These are phyloP conservation scores for Mesorhabditis belari DNA, from an alignment of 2,888 invertebrate genomes.

Conservation along the genomic window DNA sequence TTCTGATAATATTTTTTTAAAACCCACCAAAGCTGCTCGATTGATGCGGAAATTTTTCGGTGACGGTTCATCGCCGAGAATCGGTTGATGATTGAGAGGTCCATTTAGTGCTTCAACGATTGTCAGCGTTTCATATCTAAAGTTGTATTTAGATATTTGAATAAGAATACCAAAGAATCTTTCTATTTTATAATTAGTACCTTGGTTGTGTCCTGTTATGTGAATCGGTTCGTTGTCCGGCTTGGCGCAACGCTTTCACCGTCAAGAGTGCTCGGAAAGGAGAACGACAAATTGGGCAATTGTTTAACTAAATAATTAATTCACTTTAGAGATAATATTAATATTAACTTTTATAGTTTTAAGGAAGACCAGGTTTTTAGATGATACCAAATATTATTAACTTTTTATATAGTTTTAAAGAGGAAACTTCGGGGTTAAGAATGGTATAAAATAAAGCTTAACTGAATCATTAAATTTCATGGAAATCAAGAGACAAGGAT, in stretches of 20 bases:
- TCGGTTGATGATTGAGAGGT: conserved; percentile 10
- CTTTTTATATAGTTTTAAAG: too few relatives aligned
- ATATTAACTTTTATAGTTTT: not conserved
- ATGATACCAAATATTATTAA: too few relatives aligned
- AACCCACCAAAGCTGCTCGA: not conserved
- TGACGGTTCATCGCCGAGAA: not conserved
- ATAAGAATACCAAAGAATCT: conserved; percentile 1
- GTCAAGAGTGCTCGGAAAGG: conserved; percentile 93
- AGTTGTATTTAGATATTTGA: conserved; percentile 3
- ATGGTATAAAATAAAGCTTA: too few relatives aligned
- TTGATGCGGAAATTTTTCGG: not conserved
- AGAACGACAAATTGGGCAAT: conserved; percentile 97
- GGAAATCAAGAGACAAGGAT: too few relatives aligned
- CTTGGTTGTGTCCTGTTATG: not conserved
- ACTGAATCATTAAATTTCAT: not conserved
- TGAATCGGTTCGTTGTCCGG: conserved; percentile 16
- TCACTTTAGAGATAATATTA: too few relatives aligned
- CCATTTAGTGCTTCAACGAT: conserved; percentile 49
- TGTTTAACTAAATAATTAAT: conserved; percentile 74
- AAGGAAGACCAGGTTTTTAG: too few relatives aligned
- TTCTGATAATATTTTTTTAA: not conserved
- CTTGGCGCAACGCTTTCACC: conserved; percentile 67
- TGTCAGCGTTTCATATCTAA: conserved; percentile 41
- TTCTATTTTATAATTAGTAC: conserved; percentile 3
- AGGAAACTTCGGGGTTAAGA: too few relatives aligned